These are phyloP conservation scores for Ochropleura plecta DNA, from an alignment of 2,888 invertebrate species.

Conservation along the genomic window DNA sequence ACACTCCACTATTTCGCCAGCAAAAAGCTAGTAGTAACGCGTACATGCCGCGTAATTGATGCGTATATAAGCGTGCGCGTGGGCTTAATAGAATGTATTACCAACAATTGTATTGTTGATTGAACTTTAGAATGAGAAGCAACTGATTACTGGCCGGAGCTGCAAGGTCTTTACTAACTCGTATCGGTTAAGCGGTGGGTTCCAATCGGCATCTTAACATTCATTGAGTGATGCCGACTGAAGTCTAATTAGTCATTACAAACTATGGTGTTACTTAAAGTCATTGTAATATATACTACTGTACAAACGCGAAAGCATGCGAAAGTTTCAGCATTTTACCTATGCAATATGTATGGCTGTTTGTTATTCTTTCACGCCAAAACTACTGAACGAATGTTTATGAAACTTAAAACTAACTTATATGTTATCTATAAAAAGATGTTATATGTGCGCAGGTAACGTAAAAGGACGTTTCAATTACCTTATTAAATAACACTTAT, in stretches of 20 bases:
- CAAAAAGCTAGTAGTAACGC: background rate
- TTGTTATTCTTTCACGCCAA: background rate
- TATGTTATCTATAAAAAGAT: too few species aligned
- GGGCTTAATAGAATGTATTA: constrained; percentile 11
- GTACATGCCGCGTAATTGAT: background rate
- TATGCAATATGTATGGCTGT: background rate
- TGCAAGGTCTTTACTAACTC: constrained; percentile 17
- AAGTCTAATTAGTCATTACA: constrained; percentile 4
- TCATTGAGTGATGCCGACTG: constrained; percentile 5
- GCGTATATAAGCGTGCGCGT: constrained; percentile 5
- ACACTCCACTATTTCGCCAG: background rate
- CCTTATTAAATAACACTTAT: constrained; percentile 13
- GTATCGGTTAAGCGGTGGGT: background rate
- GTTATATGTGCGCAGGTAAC: background rate
- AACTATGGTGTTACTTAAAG: background rate
- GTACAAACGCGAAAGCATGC: background rate
- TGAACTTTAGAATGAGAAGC: constrained; percentile 20
- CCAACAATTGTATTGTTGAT: constrained; percentile 21
- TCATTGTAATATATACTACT: background rate
- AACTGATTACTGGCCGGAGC: constrained; percentile 11
- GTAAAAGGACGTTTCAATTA: background rate
- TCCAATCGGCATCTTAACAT: constrained; percentile 18
- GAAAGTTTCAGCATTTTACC: background rate
- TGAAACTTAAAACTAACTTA: background rate
- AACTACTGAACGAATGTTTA: background rate